Percentiles rank a stretch among this genome's conserved stretches.
Evolutionary conservation across 2,113 vertebrate genomes (phyloP).

Genomic region (Festucalex cinctus): DNA sequence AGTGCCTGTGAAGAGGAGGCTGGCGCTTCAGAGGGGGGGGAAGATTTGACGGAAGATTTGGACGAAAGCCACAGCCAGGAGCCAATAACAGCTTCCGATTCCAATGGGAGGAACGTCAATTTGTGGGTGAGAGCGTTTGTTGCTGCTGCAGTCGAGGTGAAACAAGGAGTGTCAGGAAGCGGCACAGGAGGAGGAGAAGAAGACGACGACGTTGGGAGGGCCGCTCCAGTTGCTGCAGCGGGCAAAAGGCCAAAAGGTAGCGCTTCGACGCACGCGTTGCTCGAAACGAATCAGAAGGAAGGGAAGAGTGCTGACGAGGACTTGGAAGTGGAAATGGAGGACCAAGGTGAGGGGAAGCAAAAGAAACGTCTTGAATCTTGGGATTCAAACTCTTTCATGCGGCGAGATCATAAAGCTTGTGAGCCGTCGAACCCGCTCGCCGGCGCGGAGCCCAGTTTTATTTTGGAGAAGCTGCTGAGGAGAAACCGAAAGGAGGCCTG

Average conservation of each 20-base stretch:
- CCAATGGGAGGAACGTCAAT: slow-evolving; percentile 44
- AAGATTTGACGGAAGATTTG: slow-evolving; percentile 43
- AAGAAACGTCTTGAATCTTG: slow-evolving; percentile 20
- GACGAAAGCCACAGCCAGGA: slow-evolving; percentile 39
- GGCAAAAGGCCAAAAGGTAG: slow-evolving; percentile 45
- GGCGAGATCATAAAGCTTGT: background rate
- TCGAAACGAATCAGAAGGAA: slow-evolving; percentile 29
- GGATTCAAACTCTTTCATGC: slow-evolving; percentile 14
- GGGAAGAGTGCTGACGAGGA: slow-evolving; percentile 22
- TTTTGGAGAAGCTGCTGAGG: slow-evolving; percentile 63
- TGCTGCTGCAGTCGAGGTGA: slow-evolving; percentile 49
- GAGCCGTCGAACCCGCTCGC: slow-evolving; percentile 6
- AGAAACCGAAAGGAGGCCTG: slow-evolving; percentile 46
- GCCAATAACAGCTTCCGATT: slow-evolving; percentile 66
- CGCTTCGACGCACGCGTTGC: slow-evolving; percentile 14
- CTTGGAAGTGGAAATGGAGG: slow-evolving; percentile 46
- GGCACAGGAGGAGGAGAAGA: slow-evolving; percentile 45
- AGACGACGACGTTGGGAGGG: slow-evolving; percentile 58
- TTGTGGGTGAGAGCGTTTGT: slow-evolving; percentile 44
- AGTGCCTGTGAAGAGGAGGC: slow-evolving; percentile 42
- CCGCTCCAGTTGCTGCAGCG: slow-evolving; percentile 38
- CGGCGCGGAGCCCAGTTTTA: slow-evolving; percentile 46
- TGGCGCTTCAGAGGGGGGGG: slow-evolving; percentile 13
- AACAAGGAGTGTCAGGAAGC: slow-evolving; percentile 54
- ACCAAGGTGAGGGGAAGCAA: slow-evolving; percentile 14